Percentiles rank a stretch among this genome's conserved stretches.
phyloP scores from a whole-genome alignment of 1,140 invertebrate genomes.

The Hestina assimilis region DNA sequence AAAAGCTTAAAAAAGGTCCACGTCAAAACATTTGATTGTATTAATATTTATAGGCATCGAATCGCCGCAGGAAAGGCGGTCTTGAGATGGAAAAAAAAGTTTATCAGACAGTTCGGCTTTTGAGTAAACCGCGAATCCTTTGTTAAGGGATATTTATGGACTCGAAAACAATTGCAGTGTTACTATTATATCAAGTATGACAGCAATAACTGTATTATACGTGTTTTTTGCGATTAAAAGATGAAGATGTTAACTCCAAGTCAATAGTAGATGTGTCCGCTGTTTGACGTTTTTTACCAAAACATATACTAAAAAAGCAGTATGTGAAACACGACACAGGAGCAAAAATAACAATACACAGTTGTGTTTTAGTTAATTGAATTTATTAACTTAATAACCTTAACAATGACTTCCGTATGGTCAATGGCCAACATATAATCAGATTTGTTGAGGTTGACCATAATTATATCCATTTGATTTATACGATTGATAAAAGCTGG shows the following conservation, averaged over 20 bases:
- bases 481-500: too few species aligned
- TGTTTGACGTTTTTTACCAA: background rate
- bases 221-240: constrained; percentile 43
- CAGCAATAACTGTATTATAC: constrained; percentile 70
- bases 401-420: too few species aligned
- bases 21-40: constrained; percentile 79
- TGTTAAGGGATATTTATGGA: constrained; percentile 73
- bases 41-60: constrained; percentile 75
- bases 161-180: constrained; percentile 72
- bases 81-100: constrained; percentile 63
- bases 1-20: constrained; percentile 75
- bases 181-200: constrained; percentile 73
- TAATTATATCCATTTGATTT: too few species aligned
- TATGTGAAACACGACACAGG: too few species aligned
- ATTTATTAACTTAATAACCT: too few species aligned
- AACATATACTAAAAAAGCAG: too few species aligned
- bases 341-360: too few species aligned
- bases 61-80: constrained; percentile 68
- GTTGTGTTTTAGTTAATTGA: too few species aligned
- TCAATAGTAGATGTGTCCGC: constrained; percentile 16
- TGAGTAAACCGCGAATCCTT: constrained; percentile 76
- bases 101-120: constrained; percentile 74
- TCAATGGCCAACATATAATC: too few species aligned
- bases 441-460: too few species aligned
- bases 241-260: constrained; percentile 63